These are phyloP conservation scores for Ptilorrhoa leucosticta DNA, from an alignment of 2,113 vertebrate genomes.

Conservation along the genomic window DNA sequence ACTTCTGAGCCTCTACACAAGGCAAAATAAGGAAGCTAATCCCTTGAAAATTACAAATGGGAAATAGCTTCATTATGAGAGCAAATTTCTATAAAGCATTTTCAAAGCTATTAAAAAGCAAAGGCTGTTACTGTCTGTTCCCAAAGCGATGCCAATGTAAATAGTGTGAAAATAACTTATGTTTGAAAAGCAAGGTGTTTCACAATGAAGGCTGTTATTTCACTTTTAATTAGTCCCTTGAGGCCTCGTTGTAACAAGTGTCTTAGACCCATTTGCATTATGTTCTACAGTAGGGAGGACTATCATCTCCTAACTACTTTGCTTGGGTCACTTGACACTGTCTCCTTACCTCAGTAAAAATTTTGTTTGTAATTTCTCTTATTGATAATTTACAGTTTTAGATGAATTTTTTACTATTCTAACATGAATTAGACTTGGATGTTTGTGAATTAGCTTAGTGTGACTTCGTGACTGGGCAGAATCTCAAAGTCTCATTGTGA, in stretches of 20 bases:
- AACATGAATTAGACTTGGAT: neutral
- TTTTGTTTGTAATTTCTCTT: neutral
- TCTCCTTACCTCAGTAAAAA: neutral
- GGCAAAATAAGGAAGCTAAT: constrained; percentile 43
- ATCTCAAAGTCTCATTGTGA: neutral
- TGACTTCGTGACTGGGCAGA: neutral
- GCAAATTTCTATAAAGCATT: constrained; percentile 24
- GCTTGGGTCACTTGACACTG: neutral
- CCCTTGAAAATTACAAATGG: constrained; percentile 1
- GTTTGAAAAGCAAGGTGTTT: constrained; percentile 43
- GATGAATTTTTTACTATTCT: neutral
- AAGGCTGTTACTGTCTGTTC: constrained; percentile 54
- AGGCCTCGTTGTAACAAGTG: neutral
- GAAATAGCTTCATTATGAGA: constrained; percentile 47
- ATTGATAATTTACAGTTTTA: neutral
- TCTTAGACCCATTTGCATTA: neutral
- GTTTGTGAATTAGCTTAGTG: neutral
- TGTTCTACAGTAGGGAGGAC: neutral
- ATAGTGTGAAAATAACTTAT: constrained; percentile 28
- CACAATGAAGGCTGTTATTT: constrained; percentile 29
- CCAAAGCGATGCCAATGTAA: constrained; percentile 16
- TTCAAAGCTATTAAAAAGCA: constrained; percentile 50
- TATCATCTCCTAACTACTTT: neutral
- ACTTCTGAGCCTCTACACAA: neutral
- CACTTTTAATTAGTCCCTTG: neutral